Evolutionary conservation across 2,797 vertebrate species (phyloP), one percentile per base, ranked within the genome.

Genomic region (Diceros bicornis): DNA sequence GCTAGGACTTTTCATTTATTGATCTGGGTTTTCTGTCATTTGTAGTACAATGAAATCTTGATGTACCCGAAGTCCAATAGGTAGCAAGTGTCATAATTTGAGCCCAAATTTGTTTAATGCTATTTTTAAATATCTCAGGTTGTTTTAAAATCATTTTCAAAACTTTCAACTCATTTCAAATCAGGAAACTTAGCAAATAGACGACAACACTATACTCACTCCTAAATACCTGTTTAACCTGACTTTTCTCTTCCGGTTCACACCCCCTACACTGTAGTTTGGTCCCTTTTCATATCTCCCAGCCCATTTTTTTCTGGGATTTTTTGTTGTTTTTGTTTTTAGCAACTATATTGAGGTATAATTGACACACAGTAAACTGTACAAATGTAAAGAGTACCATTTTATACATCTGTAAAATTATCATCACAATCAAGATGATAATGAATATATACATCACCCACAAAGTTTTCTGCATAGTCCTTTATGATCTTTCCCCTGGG

Each of bases 301-400:
- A 55, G 57, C 0, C 34, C 32, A 32, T 77, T 77, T 61, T 91
- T 27, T 47, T 34, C 72, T 34, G 32, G 1, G 7, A 14, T 68
- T 95, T 68, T 83, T 74, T 66, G 25, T 57, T 66, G 20, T 50
- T 87, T 57, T 96, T 89, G 52, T 44, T 86, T 94, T 89, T 29
- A 77, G 9, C 34, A 85, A 64, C 23, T 52, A 47, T 25, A 11
- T 57, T 37, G 34, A 81, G 1, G 7, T 75, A 27, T 34, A 44
- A 90, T 68, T 72, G 75, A 59, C 10, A 79, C 20, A 77, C 0
- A 52, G 14, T 68, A 91, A 84, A 23, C 5, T 59, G 2, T 27
- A 57, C 44, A 64, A 12, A 59, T 87, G 32, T 87, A 59, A 86
- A 87, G 27, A 86, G 6, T 78, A 34, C 3, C 2, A 0, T 59